These are phyloP conservation scores for Uria lomvia DNA, from an alignment of 2,113 vertebrate genomes.

Conservation along the genomic window DNA sequence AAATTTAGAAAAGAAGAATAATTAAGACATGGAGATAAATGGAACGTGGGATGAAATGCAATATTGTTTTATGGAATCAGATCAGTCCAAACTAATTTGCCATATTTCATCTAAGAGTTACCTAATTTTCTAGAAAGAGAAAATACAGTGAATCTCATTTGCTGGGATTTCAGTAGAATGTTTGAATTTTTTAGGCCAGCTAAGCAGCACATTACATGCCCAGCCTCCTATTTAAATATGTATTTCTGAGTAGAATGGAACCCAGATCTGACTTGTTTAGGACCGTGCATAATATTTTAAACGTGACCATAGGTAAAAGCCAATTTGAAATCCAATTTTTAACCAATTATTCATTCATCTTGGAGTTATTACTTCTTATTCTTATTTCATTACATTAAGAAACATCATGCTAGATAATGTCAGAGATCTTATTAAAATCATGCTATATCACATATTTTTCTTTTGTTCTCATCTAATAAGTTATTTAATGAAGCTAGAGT, in stretches of 20 bases:
- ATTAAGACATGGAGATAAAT: conserved; percentile 6
- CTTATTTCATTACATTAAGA: neutral
- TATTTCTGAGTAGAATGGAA: neutral
- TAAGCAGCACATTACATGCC: neutral
- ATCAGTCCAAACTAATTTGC: neutral
- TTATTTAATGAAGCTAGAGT: neutral
- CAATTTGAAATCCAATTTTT: neutral
- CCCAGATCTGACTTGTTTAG: neutral
- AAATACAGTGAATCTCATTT: neutral
- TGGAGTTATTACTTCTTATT: neutral
- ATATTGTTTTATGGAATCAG: neutral
- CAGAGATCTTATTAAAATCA: neutral
- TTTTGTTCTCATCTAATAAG: neutral
- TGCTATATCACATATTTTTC: neutral
- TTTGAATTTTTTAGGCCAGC: neutral
- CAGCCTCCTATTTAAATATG: neutral
- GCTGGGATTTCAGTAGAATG: neutral
- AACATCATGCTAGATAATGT: neutral
- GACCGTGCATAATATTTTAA: neutral
- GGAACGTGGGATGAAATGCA: neutral
- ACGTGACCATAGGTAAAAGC: neutral
- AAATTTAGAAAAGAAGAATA: neutral
- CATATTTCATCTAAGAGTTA: neutral
- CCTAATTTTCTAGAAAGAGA: conserved; percentile 9
- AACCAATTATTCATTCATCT: neutral